Percentiles rank a stretch among this genome's conserved stretches.
Evolutionary conservation across 1,140 invertebrate species (phyloP).

Genomic region (Neocloeon triangulifer): DNA sequence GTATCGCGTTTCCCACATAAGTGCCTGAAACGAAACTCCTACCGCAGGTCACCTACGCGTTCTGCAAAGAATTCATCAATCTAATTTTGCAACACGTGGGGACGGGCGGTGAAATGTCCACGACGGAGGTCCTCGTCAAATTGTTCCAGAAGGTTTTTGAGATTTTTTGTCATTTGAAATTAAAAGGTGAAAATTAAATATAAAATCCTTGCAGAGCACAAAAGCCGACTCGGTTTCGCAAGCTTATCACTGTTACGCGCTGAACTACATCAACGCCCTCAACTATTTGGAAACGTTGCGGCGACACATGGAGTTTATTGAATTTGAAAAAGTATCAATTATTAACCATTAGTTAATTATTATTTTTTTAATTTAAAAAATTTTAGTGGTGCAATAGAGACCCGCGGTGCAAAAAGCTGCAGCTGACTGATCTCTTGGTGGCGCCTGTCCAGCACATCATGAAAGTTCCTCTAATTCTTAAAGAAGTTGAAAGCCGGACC

Average conservation of each 20-base stretch:
- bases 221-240: constrained; percentile 21
- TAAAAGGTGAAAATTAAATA: constrained; percentile 2
- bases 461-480: constrained; percentile 37
- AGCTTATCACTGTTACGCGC: constrained; percentile 34
- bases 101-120: constrained; percentile 17
- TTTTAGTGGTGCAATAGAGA: constrained; percentile 32
- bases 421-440: constrained; percentile 38
- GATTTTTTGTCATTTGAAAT: no score
- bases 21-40: no score
- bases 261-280: constrained; percentile 37
- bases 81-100: constrained; percentile 27
- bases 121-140: constrained; percentile 29
- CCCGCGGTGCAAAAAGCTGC: constrained; percentile 34
- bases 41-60: constrained; percentile 34
- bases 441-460: constrained; percentile 47
- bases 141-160: constrained; percentile 33
- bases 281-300: constrained; percentile 33
- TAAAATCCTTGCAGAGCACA: constrained; percentile 13
- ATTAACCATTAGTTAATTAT: no score
- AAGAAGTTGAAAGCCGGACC: constrained; percentile 33
- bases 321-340: constrained; percentile 44
- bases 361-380: no score
- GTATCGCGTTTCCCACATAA: no score
- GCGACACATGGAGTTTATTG: constrained; percentile 29
- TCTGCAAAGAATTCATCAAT: constrained; percentile 40